Conservation (phyloP, 2,797 vertebrate genomes). For the Bryconaethiops microstoma region DNA sequence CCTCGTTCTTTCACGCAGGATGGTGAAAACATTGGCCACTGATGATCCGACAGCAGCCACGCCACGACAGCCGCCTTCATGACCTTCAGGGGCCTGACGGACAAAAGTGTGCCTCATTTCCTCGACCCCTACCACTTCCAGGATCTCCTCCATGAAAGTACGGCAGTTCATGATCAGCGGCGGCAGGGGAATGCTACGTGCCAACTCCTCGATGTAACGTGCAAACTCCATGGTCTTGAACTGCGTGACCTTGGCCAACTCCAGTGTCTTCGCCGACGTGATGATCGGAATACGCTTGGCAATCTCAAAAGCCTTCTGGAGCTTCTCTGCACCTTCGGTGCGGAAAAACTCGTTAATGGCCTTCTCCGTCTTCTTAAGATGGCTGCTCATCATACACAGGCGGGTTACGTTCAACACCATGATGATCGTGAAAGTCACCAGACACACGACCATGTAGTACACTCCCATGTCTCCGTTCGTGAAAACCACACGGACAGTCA, state of each 20-base stretch:
- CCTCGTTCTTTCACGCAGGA: conserved; percentile 76
- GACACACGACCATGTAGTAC: conserved; percentile 97
- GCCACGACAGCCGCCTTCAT: conserved; percentile 68
- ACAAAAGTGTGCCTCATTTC: conserved; percentile 95
- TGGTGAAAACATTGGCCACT: conserved; percentile 84
- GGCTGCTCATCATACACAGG: conserved; percentile 99
- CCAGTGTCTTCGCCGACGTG: conserved; percentile 97
- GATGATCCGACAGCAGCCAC: conserved; percentile 52
- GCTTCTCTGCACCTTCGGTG: conserved; percentile 97
- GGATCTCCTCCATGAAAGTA: conserved; percentile 97
- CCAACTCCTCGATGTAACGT: conserved; percentile 96
- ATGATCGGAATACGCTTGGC: conserved; percentile 98
- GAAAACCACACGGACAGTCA: conserved; percentile 92
- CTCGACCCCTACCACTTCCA: conserved; percentile 96
- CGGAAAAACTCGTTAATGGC: conserved; percentile 98
- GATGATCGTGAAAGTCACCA: conserved; percentile 95
- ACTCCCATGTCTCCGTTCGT: conserved; percentile 95
- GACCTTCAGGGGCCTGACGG: conserved; percentile 83
- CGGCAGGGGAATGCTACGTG: conserved; percentile 94
- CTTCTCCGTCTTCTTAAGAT: conserved; percentile 98
- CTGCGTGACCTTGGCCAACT: conserved; percentile 97
- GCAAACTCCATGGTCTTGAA: conserved; percentile 99
- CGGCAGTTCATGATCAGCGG: conserved; percentile 99
- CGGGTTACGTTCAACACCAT: conserved; percentile 94
- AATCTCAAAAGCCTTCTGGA: conserved; percentile 98